Percentiles rank a stretch among this genome's conserved stretches.
phyloP scores from a whole-genome alignment of 2,888 invertebrate species.

The Xylophagus ater region DNA sequence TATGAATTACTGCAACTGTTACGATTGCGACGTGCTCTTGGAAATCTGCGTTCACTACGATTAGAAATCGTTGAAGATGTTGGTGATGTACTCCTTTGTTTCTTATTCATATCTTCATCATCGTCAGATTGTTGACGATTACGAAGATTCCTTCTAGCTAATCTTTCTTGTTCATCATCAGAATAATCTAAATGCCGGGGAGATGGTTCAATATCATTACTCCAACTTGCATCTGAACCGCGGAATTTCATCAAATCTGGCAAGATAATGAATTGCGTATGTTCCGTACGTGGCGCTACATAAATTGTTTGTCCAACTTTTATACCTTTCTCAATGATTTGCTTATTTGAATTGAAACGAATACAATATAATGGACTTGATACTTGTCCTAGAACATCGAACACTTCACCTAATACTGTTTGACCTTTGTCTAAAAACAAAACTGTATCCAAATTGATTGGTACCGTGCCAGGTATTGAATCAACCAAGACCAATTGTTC shows the following conservation, averaged over 20 bases:
- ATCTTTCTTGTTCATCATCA: slow-evolving; percentile 76
- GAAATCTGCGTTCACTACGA: not conserved
- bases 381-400: slow-evolving; percentile 87
- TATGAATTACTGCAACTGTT: too few species aligned
- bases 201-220: slow-evolving; percentile 71
- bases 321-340: slow-evolving; percentile 58
- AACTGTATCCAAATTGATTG: slow-evolving; percentile 77
- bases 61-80: not conserved
- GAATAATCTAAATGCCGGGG: slow-evolving; percentile 63
- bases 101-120: slow-evolving; percentile 11
- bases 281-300: slow-evolving; percentile 66
- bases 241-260: slow-evolving; percentile 60
- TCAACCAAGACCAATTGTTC: slow-evolving; percentile 68
- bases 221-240: slow-evolving; percentile 84
- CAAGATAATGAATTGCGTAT: slow-evolving; percentile 66
- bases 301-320: slow-evolving; percentile 61
- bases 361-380: slow-evolving; percentile 77
- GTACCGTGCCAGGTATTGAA: slow-evolving; percentile 57
- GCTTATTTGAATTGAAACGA: slow-evolving; percentile 72
- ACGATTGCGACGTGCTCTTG: not conserved
- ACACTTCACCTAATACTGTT: slow-evolving; percentile 65
- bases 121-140: slow-evolving; percentile 34
- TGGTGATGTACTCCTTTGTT: slow-evolving; percentile 4
- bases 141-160: slow-evolving; percentile 36
- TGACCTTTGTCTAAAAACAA: slow-evolving; percentile 73